A percentile compares a stretch with the other conserved stretches of the same genome.
Conservation (phyloP, 2,797 vertebrate genomes). For the Molossus molossus region DNA sequence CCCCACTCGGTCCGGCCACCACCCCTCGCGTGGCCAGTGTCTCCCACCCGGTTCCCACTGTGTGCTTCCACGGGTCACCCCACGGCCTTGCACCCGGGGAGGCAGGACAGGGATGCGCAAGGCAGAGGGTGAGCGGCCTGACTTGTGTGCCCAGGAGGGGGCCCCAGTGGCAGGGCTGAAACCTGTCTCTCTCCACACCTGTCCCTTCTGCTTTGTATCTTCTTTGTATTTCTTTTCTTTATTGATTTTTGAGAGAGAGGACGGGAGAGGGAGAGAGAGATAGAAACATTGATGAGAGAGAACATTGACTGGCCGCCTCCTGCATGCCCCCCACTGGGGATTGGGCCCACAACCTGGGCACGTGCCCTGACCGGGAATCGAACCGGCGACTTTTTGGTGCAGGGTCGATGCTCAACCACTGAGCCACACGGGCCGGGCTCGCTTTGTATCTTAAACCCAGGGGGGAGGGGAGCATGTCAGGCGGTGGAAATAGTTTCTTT, state of each 20-base stretch:
- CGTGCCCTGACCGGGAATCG: no score
- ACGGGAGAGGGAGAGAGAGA: no score
- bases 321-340: no score
- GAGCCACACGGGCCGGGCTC: not conserved
- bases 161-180: rapidly evolving
- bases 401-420: no score
- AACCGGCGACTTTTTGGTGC: no score
- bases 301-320: no score
- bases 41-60: rapidly evolving
- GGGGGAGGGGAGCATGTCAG: not conserved
- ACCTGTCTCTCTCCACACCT: not conserved
- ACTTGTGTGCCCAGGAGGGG: not conserved
- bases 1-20: rapidly evolving
- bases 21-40: rapidly evolving
- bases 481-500: constrained; percentile 53
- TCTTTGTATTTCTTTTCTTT: no score
- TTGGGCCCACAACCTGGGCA: no score
- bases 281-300: no score
- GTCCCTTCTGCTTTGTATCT: no score
- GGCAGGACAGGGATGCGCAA: not conserved
- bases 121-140: not conserved
- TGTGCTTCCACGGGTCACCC: not conserved
- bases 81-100: rapidly evolving
- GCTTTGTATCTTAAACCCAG: not conserved
- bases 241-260: no score